Conservation (phyloP, 2,113 vertebrate species). For the Oxyura jamaicensis region DNA sequence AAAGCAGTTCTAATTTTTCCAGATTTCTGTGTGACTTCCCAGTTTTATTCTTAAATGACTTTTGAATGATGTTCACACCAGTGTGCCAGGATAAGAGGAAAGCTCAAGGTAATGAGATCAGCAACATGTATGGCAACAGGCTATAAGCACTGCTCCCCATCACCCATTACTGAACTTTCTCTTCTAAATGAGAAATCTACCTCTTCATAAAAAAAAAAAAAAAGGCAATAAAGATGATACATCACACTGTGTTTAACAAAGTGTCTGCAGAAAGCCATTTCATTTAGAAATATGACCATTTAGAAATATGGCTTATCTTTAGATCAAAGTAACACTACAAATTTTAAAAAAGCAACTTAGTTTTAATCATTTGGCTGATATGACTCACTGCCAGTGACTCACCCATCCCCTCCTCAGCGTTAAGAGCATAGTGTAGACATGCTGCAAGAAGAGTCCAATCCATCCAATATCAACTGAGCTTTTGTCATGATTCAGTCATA, state of each 20-base stretch:
- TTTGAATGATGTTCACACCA: neutral
- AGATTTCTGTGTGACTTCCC: neutral
- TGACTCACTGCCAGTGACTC: neutral
- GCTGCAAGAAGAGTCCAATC: neutral
- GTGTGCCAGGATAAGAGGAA: neutral
- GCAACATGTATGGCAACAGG: neutral
- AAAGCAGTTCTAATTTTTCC: neutral
- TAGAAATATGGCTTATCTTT: neutral
- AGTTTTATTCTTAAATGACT: neutral
- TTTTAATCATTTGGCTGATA: neutral
- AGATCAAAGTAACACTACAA: neutral
- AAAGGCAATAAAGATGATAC: neutral
- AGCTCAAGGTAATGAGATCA: neutral
- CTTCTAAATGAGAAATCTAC: neutral
- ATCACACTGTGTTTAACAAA: neutral
- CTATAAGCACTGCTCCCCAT: neutral
- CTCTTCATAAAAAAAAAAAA: neutral
- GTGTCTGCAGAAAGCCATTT: neutral
- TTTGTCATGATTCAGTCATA: neutral
- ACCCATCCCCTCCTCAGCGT: neutral
- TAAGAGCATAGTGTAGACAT: accelerated
- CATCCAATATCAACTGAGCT: neutral
- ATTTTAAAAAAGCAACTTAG: neutral
- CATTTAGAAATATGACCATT: neutral
- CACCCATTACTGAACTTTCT: neutral